Conservation (phyloP, 2,113 vertebrate species). For the Eulacestoma nigropectus region DNA sequence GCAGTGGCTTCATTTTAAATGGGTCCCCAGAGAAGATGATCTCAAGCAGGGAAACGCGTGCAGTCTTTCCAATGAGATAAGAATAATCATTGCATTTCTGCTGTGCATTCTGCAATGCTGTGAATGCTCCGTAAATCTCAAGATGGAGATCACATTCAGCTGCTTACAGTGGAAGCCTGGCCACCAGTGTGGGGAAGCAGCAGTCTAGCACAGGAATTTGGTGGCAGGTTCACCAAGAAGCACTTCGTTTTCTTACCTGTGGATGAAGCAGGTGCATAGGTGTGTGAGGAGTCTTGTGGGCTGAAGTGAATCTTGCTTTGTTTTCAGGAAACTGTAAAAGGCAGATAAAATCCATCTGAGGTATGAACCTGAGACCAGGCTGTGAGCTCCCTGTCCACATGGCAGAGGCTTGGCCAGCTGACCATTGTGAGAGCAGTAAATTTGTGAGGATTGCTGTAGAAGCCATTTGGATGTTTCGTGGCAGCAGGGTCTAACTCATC, state of each 20-base stretch:
- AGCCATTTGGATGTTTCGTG: rapidly evolving
- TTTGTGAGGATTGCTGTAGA: rapidly evolving
- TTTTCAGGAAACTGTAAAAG: background rate
- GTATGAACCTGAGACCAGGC: background rate
- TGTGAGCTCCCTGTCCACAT: background rate
- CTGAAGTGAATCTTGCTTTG: background rate
- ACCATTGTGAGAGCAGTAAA: background rate
- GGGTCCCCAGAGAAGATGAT: constrained; percentile 6
- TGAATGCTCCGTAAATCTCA: background rate
- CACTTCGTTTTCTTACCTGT: background rate
- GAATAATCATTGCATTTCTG: constrained; percentile 24
- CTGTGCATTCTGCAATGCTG: background rate
- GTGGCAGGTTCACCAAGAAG: background rate
- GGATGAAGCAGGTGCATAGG: background rate
- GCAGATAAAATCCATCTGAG: background rate
- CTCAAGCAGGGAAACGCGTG: background rate
- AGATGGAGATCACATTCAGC: background rate
- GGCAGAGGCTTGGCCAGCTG: background rate
- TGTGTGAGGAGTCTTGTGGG: background rate
- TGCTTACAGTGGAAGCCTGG: background rate
- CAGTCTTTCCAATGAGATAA: constrained; percentile 2
- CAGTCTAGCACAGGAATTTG: background rate
- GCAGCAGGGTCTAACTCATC: background rate
- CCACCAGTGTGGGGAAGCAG: background rate
- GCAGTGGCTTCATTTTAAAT: background rate